Evolutionary conservation across 2,888 invertebrate species (phyloP).

Genomic region (Hybos culiciformis): DNA sequence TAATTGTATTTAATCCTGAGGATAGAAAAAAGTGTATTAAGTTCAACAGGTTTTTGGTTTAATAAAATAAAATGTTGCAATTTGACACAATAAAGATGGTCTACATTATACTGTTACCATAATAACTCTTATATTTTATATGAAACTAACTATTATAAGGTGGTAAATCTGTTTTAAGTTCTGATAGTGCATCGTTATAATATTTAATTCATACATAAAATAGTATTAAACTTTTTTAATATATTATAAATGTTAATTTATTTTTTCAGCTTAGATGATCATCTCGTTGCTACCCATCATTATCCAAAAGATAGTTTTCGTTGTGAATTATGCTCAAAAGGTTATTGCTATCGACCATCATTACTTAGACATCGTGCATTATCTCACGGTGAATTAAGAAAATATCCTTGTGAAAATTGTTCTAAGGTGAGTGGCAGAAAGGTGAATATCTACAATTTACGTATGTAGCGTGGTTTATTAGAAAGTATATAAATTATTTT

Average conservation of each 20-base stretch:
- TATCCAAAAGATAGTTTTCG: conserved; percentile 64
- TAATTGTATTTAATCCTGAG: too few species aligned
- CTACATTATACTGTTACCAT: too few species aligned
- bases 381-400: conserved; percentile 66
- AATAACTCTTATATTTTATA: neutral
- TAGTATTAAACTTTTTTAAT: neutral
- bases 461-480: too few species aligned
- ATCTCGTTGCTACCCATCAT: conserved; percentile 62
- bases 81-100: too few species aligned
- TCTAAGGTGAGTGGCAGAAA: conserved; percentile 50
- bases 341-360: conserved; percentile 68
- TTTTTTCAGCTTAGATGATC: conserved; percentile 68
- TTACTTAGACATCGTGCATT: conserved; percentile 70
- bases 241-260: conserved; percentile 18
- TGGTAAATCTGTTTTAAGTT: neutral
- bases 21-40: too few species aligned
- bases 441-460: conserved; percentile 8
- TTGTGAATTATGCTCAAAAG: conserved; percentile 73
- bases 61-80: too few species aligned
- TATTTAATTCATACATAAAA: neutral
- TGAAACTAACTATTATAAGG: neutral
- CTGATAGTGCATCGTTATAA: neutral
- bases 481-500: too few species aligned
- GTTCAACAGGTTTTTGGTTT: too few species aligned
- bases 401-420: conserved; percentile 88